Evolutionary conservation across 2,797 vertebrate genomes (phyloP).

Genomic region (Passerculus sandwichensis): DNA sequence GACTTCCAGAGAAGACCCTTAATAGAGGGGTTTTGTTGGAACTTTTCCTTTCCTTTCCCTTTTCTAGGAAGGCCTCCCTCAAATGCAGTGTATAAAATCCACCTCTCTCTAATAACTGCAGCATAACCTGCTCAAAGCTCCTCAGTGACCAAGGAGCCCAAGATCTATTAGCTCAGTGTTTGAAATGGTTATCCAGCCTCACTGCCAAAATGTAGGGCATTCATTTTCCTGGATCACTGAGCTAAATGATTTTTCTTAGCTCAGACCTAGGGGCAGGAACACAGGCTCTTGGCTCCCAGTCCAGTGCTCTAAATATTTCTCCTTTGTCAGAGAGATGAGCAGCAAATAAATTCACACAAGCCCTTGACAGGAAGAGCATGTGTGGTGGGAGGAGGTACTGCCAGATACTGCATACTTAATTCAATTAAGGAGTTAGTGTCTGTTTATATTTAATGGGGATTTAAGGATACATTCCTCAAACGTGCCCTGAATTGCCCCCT

Average conservation of each 20-base stretch:
- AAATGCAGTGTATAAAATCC: neutral
- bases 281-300: neutral
- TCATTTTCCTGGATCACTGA: slow-evolving; percentile 55
- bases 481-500: neutral
- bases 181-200: slow-evolving; percentile 24
- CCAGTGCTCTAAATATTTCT: neutral
- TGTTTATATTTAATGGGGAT: neutral
- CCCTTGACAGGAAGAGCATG: neutral
- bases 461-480: neutral
- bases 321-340: slow-evolving; percentile 6
- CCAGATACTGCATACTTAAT: neutral
- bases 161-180: neutral
- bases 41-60: neutral
- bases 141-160: neutral
- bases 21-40: neutral
- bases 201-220: slow-evolving; percentile 49
- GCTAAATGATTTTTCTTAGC: slow-evolving; percentile 43
- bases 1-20: neutral
- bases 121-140: neutral
- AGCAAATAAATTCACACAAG: neutral
- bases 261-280: slow-evolving; percentile 50
- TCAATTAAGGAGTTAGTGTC: neutral
- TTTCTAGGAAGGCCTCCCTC: neutral
- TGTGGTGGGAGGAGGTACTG: neutral
- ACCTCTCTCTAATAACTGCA: neutral